Percentiles rank a stretch among this genome's conserved stretches.
Conservation (phyloP, 2,888 invertebrate genomes). For the Dinocampus coccinellae region DNA sequence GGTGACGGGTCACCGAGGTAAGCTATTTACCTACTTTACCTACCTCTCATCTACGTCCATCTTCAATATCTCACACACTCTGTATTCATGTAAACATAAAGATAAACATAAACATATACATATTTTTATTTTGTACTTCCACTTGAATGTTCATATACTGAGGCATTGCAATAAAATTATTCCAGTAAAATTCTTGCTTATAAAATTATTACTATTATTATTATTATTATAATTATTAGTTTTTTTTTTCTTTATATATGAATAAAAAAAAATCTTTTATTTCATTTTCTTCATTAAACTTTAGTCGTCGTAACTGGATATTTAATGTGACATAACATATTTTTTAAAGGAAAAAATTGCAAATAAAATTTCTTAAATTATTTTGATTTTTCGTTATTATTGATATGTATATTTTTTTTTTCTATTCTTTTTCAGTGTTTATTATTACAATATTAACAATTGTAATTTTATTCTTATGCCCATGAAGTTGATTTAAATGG, state of each 20-base stretch:
- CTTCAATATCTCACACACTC: conserved; percentile 40
- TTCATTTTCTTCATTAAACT: too few relatives aligned
- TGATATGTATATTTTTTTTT: background rate
- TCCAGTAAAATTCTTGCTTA: too few relatives aligned
- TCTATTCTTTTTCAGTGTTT: background rate
- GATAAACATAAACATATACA: background rate
- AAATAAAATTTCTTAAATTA: too few relatives aligned
- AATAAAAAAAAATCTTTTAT: too few relatives aligned
- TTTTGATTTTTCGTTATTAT: background rate
- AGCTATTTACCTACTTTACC: conserved; percentile 69
- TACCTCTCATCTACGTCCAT: conserved; percentile 57
- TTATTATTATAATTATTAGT: too few relatives aligned
- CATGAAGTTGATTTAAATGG: background rate
- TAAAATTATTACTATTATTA: too few relatives aligned
- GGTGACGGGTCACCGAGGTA: conserved; percentile 68
- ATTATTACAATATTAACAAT: background rate
- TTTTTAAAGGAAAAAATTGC: too few relatives aligned
- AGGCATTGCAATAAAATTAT: too few relatives aligned
- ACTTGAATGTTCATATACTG: background rate
- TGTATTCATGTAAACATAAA: background rate
- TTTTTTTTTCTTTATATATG: too few relatives aligned
- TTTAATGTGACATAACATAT: too few relatives aligned
- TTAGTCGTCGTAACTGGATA: too few relatives aligned
- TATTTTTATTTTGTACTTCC: too few relatives aligned
- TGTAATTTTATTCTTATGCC: background rate